A percentile compares a stretch with the other conserved stretches of the same genome.
phyloP scores from a whole-genome alignment of 2,888 invertebrate genomes.

The Chironomus tentans region DNA sequence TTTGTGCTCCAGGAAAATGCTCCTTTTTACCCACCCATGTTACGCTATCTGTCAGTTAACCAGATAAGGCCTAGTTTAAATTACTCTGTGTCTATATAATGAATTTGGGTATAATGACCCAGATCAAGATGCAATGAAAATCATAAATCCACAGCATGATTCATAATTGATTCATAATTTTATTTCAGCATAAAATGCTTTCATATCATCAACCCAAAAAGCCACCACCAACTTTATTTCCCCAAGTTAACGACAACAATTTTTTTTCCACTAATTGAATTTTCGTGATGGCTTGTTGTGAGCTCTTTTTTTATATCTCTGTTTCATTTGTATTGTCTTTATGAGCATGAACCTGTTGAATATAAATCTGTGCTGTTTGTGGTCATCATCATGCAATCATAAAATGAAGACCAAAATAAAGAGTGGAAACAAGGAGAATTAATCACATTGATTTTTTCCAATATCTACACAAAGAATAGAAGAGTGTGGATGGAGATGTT shows the following conservation, averaged over 20 bases:
- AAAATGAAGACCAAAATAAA: not conserved
- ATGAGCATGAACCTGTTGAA: not conserved
- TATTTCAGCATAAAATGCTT: not conserved
- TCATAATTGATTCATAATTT: no score
- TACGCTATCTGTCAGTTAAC: no score
- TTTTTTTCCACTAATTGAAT: conserved; percentile 15
- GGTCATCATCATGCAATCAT: not conserved
- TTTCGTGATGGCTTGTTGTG: not conserved
- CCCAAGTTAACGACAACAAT: not conserved
- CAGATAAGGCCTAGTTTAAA: no score
- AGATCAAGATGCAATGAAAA: no score
- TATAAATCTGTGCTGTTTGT: not conserved
- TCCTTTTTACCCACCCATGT: no score
- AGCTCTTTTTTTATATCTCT: not conserved
- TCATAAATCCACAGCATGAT: no score
- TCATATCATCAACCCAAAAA: not conserved
- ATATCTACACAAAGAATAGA: not conserved
- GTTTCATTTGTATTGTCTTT: not conserved
- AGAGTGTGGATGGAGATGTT: not conserved
- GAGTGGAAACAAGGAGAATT: not conserved
- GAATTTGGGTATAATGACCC: no score
- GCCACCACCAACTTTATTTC: not conserved
- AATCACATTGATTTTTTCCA: not conserved
- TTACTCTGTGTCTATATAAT: no score
- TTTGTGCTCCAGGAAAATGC: no score